phyloP scores from a whole-genome alignment of 2,113 vertebrate species.

The Urocynchramus pylzowi region DNA sequence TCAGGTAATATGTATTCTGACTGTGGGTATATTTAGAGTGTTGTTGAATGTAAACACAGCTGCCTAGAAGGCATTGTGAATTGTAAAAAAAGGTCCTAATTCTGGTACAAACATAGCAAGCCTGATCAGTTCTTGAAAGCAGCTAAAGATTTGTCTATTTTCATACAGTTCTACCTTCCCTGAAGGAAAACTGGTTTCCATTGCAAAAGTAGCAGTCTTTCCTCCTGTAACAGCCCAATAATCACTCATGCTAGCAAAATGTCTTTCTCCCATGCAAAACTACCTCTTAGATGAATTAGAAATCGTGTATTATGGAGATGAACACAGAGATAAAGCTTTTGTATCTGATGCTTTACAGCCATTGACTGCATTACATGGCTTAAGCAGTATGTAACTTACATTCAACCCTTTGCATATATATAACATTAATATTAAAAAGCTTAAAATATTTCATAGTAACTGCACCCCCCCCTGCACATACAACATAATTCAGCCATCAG shows the following conservation, averaged over 20 bases:
- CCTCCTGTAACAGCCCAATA: neutral
- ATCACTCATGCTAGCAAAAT: neutral
- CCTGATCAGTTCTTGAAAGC: slow-evolving; percentile 24
- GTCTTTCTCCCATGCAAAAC: neutral
- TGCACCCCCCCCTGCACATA: neutral
- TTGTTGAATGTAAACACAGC: neutral
- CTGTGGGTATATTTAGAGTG: neutral
- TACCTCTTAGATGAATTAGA: neutral
- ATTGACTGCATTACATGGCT: neutral
- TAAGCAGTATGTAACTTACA: neutral
- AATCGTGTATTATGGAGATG: neutral
- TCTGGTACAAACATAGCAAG: neutral
- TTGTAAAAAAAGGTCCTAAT: neutral
- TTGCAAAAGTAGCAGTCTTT: neutral
- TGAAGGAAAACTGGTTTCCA: neutral
- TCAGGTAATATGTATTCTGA: neutral
- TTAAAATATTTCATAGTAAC: neutral
- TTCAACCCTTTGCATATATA: neutral
- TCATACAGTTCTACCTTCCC: slow-evolving; percentile 24
- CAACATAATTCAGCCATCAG: neutral
- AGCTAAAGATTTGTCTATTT: slow-evolving; percentile 35
- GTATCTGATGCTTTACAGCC: neutral
- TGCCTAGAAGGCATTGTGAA: neutral
- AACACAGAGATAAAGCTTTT: neutral
- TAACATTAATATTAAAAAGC: neutral